Conservation (phyloP, 2,888 invertebrate species). For the Tinea pellionella region DNA sequence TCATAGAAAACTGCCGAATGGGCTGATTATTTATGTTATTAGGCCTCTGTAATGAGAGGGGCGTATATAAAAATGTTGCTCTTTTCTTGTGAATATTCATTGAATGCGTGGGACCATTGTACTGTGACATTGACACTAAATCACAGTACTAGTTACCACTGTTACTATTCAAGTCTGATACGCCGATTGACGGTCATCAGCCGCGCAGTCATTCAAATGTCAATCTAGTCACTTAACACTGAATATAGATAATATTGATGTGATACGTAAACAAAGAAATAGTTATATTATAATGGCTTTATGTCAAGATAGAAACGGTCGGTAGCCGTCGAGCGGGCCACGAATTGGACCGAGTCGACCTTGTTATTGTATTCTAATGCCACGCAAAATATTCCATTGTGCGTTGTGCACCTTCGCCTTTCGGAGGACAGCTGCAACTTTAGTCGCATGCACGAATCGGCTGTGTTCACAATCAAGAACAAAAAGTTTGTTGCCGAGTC, state of each 20-base stretch:
- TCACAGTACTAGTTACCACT: conserved; percentile 29
- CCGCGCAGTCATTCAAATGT: conserved; percentile 41
- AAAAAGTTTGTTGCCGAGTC: not conserved
- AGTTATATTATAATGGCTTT: conserved; percentile 2
- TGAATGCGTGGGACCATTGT: not conserved
- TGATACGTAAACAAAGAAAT: not conserved
- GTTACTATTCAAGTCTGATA: conserved; percentile 25
- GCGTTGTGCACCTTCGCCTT: conserved; percentile 27
- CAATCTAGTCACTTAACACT: conserved; percentile 27
- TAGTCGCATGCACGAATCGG: not conserved
- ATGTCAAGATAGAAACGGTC: not conserved
- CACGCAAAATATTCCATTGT: conserved; percentile 48
- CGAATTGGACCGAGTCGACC: conserved; percentile 24
- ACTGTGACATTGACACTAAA: conserved; percentile 47
- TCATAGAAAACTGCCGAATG: not conserved
- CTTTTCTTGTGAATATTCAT: conserved; percentile 1
- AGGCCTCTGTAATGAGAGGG: conserved; percentile 2
- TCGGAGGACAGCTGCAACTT: not conserved
- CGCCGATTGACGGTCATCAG: conserved; percentile 21
- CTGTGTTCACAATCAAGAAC: not conserved
- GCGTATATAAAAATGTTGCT: conserved; percentile 1
- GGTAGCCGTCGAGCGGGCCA: conserved; percentile 7
- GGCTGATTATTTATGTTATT: not conserved
- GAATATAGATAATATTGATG: not conserved
- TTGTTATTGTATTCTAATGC: conserved; percentile 57